Evolutionary conservation across 2,113 vertebrate species (phyloP).

Genomic region (Gallinago media): DNA sequence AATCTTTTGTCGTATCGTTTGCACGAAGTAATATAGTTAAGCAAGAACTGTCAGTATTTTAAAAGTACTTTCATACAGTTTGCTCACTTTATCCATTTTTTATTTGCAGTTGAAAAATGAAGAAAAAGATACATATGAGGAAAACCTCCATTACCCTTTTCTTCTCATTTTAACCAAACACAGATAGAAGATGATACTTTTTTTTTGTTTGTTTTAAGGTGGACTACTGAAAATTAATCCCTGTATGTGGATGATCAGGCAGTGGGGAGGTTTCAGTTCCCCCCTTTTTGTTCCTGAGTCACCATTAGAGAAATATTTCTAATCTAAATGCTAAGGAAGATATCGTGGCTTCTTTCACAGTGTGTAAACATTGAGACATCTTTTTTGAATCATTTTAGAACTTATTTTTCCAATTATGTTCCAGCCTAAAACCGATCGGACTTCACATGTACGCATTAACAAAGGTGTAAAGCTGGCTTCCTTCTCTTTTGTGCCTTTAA

Average conservation of each 20-base stretch:
- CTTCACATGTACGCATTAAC: neutral
- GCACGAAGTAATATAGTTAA: neutral
- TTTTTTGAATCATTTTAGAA: neutral
- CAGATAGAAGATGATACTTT: slow-evolving; percentile 63
- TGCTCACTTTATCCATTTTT: slow-evolving; percentile 53
- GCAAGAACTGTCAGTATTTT: neutral
- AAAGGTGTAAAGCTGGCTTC: neutral
- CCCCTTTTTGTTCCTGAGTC: neutral
- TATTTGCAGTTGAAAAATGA: slow-evolving; percentile 91
- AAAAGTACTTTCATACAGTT: slow-evolving; percentile 25
- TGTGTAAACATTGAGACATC: neutral
- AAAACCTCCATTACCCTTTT: slow-evolving; percentile 95
- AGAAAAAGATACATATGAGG: slow-evolving; percentile 88
- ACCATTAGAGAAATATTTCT: neutral
- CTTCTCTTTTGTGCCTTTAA: slow-evolving; percentile 27
- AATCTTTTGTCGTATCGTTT: neutral
- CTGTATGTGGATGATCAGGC: neutral
- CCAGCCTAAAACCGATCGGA: neutral
- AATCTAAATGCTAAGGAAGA: neutral
- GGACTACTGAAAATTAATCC: neutral
- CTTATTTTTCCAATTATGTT: neutral
- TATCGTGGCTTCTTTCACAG: neutral
- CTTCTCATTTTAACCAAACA: slow-evolving; percentile 88
- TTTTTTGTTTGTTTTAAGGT: neutral
- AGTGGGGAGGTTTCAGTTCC: neutral